Evolutionary conservation across 1,140 invertebrate species (phyloP), one percentile per base, ranked within the genome.

Genomic region (Brachionus sp.): DNA sequence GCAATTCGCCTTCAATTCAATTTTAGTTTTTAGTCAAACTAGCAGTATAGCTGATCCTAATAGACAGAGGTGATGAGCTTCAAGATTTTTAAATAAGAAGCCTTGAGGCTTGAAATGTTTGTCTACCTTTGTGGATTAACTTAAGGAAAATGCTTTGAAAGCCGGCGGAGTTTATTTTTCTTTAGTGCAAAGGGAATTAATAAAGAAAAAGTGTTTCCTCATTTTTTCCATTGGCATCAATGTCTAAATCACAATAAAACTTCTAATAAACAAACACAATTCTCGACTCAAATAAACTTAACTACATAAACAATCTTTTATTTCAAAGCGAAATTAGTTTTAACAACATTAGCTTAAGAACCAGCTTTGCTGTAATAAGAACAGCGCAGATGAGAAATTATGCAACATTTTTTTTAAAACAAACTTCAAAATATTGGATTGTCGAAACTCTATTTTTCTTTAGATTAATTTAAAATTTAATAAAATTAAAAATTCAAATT

Each of bases 311-410:
- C 50, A 57, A 57, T 57, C 50, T 57, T 57, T 57, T 19, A 57
- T 57, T 19, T 57, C 19, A 7, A 57, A 57, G 50, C 50, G 50
- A 57, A 57, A 57, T 57, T 57, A 5, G 19, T 23, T 57, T 57
- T 1, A 57, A 25, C 50, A 57, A 57, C 50, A 57, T 57, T 57
- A 23, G 50, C 50, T 57, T 57, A 57, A 57, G 50, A 57, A 57
- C 50, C 1, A 57, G 50, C 50, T 25, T 57, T 57, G 50, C 50
- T 10, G 50, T 25, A 19, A 19, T 57, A 57, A 57, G 50, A 57
- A 57, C 50, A 57, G 50, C 50, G 50, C 50, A 57, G 50, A n/a
- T 57, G 50, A 57, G 50, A 57, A 57, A 57, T 57, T 57, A 57
- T 57, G 50, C 50, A 16, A 25, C 39, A 29, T 25, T 57, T 57